Base-by-base conservation (phyloP, 2,797 vertebrate species). In the Balearica regulorum region DNA sequence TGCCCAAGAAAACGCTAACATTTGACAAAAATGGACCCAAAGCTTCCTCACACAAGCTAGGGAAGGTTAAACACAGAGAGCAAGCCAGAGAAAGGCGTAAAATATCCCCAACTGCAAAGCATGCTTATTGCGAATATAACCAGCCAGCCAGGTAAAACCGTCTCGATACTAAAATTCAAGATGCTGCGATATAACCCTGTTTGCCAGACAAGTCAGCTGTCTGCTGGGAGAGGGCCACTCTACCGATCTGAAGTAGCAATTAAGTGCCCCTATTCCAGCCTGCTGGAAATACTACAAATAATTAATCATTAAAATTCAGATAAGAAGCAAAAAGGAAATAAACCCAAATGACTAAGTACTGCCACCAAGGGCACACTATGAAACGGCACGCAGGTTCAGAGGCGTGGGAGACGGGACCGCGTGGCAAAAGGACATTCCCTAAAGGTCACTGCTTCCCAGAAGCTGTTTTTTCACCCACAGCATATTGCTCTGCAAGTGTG, bases 331-430 rank as follows among this genome's bases (percentile, higher is more conserved):
- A 91, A 11, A 0, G 0, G 48, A 81, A 87, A 53, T 49, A 69
- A 90, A 87, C 0, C 14, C 1, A 11, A 24, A 24, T 48, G 16
- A 16, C 28, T 35, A 21, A 51, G 76, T 5, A 3, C 33, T 71
- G 79, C 72, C 58, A n/a, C 35, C 9, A 7, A 31, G 80, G 89
- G 81, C 31, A 9, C 3, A 0, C 8, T 4, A 5, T 8, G 51
- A 72, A 46, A 16, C 0, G 4, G 71, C 33, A 3, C 39, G 3
- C 13, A 6, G 57, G 83, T 64, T 80, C 3, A 7, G 84, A 65
- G 49, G 66, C 6, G 0, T 3, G 41, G 11, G 73, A n/a, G 31
- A 5, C 0, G n/a, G 75, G 73, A 53, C 24, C 1, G 3, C 13
- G 3, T 1, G 33, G 84, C 35, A 18, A 7, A 87, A 46, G 51